Conservation (phyloP, 2,888 invertebrate species). For the Mycalesis mineus region DNA sequence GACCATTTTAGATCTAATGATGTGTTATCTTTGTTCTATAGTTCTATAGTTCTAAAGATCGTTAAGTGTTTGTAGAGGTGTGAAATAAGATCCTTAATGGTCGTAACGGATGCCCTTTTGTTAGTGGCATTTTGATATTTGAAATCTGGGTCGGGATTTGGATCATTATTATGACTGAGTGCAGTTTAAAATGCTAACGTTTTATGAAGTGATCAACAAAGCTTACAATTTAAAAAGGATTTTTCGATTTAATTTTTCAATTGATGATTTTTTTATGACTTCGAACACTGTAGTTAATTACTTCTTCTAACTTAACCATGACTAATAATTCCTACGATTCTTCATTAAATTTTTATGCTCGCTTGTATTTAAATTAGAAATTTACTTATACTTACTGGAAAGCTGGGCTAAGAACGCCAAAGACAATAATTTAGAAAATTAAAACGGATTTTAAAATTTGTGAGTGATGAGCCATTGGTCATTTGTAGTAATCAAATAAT, state of each 20-base stretch:
- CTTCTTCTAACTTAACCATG: no score
- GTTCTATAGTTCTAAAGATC: constrained; percentile 56
- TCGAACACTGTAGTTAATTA: no score
- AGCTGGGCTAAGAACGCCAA: no score
- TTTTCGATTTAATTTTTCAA: neutral
- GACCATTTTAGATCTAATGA: constrained; percentile 75
- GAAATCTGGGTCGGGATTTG: constrained; percentile 30
- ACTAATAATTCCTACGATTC: no score
- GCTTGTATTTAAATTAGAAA: no score
- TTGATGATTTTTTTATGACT: no score
- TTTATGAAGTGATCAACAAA: neutral
- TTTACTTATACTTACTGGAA: no score
- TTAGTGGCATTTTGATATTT: constrained; percentile 38
- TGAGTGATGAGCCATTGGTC: no score
- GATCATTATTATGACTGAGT: constrained; percentile 7
- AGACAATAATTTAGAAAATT: no score
- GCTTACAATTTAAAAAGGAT: neutral
- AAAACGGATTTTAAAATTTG: no score
- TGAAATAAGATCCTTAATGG: constrained; percentile 70
- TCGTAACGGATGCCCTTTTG: constrained; percentile 58
- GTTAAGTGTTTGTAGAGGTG: constrained; percentile 64
- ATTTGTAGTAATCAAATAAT: no score
- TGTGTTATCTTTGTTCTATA: constrained; percentile 66
- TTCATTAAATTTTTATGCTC: no score
- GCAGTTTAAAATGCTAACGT: constrained; percentile 13